A percentile compares a stretch with the other conserved stretches of the same genome.
These are phyloP conservation scores for Ariopsis seemanni DNA, from an alignment of 2,113 vertebrate genomes.

Conservation along the genomic window DNA sequence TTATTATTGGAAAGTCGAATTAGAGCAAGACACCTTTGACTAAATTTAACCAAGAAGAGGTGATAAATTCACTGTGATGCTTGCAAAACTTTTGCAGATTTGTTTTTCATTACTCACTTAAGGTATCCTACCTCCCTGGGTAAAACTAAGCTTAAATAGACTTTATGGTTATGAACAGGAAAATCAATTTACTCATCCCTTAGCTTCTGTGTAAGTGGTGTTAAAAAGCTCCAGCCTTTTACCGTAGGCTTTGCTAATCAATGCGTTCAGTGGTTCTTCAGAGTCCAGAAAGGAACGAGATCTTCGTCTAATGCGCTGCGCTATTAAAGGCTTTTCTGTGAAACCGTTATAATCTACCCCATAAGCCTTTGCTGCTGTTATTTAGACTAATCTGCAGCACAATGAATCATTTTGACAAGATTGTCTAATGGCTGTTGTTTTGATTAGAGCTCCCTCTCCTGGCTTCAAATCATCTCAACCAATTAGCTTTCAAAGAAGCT, in stretches of 20 bases:
- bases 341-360: conserved; percentile 15
- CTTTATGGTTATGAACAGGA: background rate
- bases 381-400: conserved; percentile 19
- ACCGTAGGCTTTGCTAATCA: conserved; percentile 26
- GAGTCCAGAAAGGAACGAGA: background rate
- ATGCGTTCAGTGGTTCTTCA: background rate
- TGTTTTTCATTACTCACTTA: background rate
- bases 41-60: background rate
- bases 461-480: conserved; percentile 29
- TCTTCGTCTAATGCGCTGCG: conserved; percentile 14
- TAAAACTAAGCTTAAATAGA: conserved; percentile 1
- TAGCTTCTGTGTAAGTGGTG: background rate
- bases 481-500: background rate
- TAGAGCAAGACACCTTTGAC: background rate
- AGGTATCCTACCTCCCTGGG: background rate
- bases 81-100: background rate
- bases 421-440: conserved; percentile 9
- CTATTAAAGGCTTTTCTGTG: conserved; percentile 25
- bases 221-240: conserved; percentile 18
- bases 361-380: conserved; percentile 9
- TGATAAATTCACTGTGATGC: background rate
- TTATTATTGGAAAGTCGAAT: background rate
- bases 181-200: conserved; percentile 3
- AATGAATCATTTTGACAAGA: conserved; percentile 20
- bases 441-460: conserved; percentile 62